Percentiles rank a stretch among this genome's conserved stretches.
Evolutionary conservation across 2,113 vertebrate genomes (phyloP).

Genomic region (Hippocampus comes): DNA sequence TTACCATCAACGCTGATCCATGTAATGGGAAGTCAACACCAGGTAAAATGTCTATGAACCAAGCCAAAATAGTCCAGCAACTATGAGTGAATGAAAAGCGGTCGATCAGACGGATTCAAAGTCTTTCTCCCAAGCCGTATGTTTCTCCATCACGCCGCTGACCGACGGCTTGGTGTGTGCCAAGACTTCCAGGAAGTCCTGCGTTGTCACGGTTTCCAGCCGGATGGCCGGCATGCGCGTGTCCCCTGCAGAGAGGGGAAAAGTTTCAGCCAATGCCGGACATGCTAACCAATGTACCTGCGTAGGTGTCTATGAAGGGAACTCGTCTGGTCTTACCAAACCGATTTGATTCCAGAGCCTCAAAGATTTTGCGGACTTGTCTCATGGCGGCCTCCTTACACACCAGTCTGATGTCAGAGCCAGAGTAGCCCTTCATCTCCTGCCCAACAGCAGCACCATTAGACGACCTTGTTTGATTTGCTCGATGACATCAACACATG

Average conservation of each 20-base stretch:
- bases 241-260: conserved; percentile 48
- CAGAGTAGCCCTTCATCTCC: conserved; percentile 89
- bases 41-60: not conserved
- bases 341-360: conserved; percentile 80
- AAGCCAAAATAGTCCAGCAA: not conserved
- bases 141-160: conserved; percentile 81
- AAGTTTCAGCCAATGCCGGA: too few species aligned
- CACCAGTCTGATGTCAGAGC: conserved; percentile 88
- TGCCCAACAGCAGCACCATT: not conserved
- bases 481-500: too few species aligned
- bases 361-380: conserved; percentile 88
- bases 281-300: too few species aligned
- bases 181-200: conserved; percentile 85
- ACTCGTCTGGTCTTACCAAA: conserved; percentile 68
- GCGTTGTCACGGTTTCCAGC: conserved; percentile 83
- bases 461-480: not conserved
- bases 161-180: conserved; percentile 88
- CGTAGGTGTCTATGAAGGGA: not conserved
- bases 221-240: conserved; percentile 63
- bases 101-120: conserved; percentile 83
- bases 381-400: conserved; percentile 98
- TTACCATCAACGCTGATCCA: not conserved
- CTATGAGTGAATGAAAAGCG: not conserved
- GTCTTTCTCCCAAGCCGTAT: conserved; percentile 84
- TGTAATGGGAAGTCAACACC: not conserved